Percentiles rank a stretch among this genome's conserved stretches.
phyloP scores from a whole-genome alignment of 2,113 vertebrate species.

The Chionis minor region DNA sequence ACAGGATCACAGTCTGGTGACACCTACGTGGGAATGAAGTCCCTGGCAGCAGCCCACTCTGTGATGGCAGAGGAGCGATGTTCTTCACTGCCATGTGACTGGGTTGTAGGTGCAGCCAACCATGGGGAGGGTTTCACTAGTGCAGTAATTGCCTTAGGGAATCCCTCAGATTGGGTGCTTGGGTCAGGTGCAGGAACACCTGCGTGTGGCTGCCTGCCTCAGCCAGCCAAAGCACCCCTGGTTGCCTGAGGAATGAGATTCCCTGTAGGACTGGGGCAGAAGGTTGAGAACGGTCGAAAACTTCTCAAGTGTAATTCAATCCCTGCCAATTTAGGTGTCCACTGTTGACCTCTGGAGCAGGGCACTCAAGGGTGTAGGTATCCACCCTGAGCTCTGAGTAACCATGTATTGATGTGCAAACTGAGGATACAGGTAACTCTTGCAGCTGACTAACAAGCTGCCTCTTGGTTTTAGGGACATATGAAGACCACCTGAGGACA shows the following conservation, averaged over 20 bases:
- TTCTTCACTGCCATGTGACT: background rate
- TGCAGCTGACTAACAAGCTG: background rate
- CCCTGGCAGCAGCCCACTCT: background rate
- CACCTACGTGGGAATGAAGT: background rate
- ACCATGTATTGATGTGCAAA: background rate
- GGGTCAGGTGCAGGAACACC: background rate
- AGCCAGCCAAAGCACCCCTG: background rate
- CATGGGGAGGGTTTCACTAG: background rate
- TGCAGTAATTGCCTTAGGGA: background rate
- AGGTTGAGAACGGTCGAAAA: background rate
- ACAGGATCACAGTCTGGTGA: background rate
- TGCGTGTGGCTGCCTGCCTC: background rate
- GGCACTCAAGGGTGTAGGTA: rapidly evolving
- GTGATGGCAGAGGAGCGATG: background rate
- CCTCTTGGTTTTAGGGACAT: background rate
- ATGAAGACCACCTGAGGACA: background rate
- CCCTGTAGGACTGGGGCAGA: rapidly evolving
- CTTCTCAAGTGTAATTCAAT: background rate
- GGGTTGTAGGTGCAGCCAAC: background rate
- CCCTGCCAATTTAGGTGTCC: background rate
- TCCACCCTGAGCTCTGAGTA: background rate
- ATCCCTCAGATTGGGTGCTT: background rate
- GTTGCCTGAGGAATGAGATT: background rate
- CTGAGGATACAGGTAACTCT: background rate
- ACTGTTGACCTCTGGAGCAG: background rate